Evolutionary conservation across 2,888 invertebrate genomes (phyloP).

Genomic region (Sclerodermus sp.): DNA sequence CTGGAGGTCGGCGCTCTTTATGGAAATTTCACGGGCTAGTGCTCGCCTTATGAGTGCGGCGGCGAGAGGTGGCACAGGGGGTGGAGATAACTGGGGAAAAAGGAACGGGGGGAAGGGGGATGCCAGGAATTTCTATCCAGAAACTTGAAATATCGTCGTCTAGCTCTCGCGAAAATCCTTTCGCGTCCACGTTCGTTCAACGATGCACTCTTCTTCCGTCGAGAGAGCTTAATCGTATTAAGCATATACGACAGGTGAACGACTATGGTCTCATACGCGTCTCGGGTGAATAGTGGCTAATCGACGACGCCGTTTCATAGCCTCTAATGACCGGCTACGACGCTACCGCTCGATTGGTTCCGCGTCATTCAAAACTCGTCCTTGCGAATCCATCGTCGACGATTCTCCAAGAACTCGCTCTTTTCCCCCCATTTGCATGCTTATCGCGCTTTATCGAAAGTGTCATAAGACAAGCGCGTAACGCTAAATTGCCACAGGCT

Average conservation of each 20-base stretch:
- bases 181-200: no score
- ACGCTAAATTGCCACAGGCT: no score
- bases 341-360: no score
- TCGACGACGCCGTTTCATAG: slow-evolving; percentile 10
- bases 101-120: slow-evolving; percentile 5
- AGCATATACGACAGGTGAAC: slow-evolving; percentile 6
- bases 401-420: no score
- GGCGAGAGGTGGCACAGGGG: slow-evolving; percentile 7
- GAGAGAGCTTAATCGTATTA: slow-evolving; percentile 12
- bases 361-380: no score
- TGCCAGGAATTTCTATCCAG: slow-evolving; percentile 10
- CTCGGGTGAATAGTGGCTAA: slow-evolving; percentile 16
- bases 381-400: no score
- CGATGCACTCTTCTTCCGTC: no score
- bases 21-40: slow-evolving; percentile 49
- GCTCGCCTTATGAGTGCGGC: slow-evolving; percentile 34
- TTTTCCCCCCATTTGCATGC: no score
- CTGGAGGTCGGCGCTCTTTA: slow-evolving; percentile 45
- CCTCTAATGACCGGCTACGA: slow-evolving; percentile 16
- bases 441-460: no score
- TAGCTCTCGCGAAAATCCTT: slow-evolving; percentile 6
- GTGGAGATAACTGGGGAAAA: slow-evolving; percentile 1
- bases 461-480: no score
- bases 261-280: slow-evolving; percentile 8
- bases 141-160: slow-evolving; percentile 17